Conservation (phyloP, 2,113 vertebrate genomes). For the Vombatus ursinus region DNA sequence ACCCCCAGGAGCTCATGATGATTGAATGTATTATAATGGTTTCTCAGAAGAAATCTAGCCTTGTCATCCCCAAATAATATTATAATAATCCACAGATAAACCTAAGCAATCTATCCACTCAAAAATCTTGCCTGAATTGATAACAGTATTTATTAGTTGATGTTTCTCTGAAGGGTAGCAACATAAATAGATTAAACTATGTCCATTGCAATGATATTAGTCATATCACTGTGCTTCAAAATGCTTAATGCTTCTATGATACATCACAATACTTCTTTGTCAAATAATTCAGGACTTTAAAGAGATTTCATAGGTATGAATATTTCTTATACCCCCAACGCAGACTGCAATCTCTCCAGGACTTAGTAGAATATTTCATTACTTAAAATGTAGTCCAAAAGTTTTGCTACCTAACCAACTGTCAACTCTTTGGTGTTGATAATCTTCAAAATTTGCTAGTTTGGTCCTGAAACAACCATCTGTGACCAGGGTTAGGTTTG, state of each 20-base stretch:
- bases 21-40: neutral
- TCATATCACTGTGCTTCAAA: neutral
- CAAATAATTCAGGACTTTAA: neutral
- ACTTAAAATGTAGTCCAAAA: neutral
- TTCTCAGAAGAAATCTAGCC: neutral
- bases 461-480: neutral
- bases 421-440: neutral
- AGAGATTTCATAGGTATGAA: neutral
- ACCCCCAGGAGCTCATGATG: neutral
- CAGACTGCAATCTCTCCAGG: neutral
- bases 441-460: neutral
- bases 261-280: neutral
- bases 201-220: neutral
- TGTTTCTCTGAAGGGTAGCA: neutral
- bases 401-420: neutral
- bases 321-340: neutral
- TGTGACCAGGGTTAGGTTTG: neutral
- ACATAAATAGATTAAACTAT: neutral
- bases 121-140: neutral
- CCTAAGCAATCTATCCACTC: neutral
- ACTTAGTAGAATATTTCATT: neutral
- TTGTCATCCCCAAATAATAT: neutral
- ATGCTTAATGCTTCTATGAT: neutral
- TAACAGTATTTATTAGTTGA: neutral
- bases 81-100: neutral